phyloP scores from a whole-genome alignment of 2,113 vertebrate species.

The Pontoporia blainvillei region DNA sequence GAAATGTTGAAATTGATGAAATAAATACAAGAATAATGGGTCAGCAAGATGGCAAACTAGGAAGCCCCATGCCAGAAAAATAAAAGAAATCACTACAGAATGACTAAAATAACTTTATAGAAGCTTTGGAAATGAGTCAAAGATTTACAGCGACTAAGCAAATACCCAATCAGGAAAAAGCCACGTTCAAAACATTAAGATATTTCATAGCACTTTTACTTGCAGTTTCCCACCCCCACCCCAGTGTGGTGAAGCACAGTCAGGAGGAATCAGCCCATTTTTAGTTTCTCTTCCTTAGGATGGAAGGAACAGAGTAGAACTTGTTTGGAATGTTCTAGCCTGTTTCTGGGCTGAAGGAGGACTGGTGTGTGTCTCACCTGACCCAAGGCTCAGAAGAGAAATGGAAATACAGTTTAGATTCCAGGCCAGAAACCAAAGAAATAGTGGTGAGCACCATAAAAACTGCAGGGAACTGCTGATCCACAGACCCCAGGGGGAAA shows the following conservation, averaged over 20 bases:
- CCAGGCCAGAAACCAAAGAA: not conserved
- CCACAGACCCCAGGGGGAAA: not conserved
- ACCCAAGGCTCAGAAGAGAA: not conserved
- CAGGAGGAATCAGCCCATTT: not conserved
- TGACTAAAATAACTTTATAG: not conserved
- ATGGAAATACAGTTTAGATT: not conserved
- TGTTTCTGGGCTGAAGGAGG: not conserved
- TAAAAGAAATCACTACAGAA: not conserved
- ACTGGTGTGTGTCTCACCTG: not conserved
- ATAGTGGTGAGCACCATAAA: not conserved
- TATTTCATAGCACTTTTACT: not conserved
- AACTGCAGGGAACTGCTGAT: not conserved
- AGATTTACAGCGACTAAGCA: not conserved
- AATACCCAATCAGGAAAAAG: not conserved
- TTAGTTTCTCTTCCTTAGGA: not conserved
- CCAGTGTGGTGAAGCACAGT: not conserved
- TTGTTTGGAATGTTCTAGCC: not conserved
- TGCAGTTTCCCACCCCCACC: not conserved
- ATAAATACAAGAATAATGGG: not conserved
- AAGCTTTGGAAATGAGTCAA: not conserved
- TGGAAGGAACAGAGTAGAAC: not conserved
- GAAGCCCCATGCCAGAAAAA: not conserved
- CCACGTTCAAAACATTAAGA: not conserved
- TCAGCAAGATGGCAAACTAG: not conserved
- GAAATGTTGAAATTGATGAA: not conserved